phyloP scores from a whole-genome alignment of 1,140 invertebrate species.

The Halesus radiatus region DNA sequence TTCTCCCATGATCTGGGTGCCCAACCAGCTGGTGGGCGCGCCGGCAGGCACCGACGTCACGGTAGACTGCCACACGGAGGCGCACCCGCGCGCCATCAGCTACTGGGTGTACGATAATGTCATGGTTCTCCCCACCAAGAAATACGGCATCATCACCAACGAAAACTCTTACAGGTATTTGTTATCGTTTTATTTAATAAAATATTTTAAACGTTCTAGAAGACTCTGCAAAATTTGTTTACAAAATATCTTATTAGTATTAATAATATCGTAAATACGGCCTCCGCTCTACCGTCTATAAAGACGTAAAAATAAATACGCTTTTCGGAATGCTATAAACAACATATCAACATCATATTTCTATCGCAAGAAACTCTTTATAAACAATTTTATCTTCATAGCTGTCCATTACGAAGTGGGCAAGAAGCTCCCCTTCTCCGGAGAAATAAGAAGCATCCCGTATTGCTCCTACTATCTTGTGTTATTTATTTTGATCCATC shows the following conservation, averaged over 20 bases:
- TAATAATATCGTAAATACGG: too few species aligned
- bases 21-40: conserved; percentile 91
- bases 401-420: conserved; percentile 40
- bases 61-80: conserved; percentile 93
- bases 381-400: conserved; percentile 45
- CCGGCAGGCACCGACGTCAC: conserved; percentile 90
- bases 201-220: too few species aligned
- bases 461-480: conserved; percentile 44
- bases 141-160: conserved; percentile 82
- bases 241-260: too few species aligned
- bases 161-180: conserved; percentile 83
- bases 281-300: too few species aligned
- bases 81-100: conserved; percentile 92
- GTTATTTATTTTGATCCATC: conserved; percentile 57
- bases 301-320: too few species aligned
- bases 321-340: neutral
- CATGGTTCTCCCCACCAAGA: conserved; percentile 87
- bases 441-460: conserved; percentile 16
- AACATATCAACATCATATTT: neutral
- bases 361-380: neutral
- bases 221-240: too few species aligned
- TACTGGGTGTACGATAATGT: conserved; percentile 92
- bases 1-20: conserved; percentile 92
- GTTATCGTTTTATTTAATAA: too few species aligned
- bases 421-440: conserved; percentile 25